phyloP scores from a whole-genome alignment of 2,797 vertebrate genomes.

The Gambusia yucatana region DNA sequence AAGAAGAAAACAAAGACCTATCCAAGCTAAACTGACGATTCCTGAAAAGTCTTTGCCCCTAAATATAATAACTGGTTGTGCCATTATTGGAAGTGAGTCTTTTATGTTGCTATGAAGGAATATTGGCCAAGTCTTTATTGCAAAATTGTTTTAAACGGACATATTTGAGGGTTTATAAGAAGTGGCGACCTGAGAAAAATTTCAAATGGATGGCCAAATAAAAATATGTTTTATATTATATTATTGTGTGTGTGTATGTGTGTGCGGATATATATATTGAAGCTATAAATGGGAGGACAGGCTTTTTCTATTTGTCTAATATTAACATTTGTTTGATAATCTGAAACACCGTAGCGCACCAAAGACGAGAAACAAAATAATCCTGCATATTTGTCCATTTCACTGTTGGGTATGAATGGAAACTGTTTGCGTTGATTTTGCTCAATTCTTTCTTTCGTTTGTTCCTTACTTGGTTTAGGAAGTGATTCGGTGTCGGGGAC shows the following conservation, averaged over 20 bases:
- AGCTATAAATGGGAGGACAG: too few relatives aligned
- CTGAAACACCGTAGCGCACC: too few relatives aligned
- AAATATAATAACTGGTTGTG: background rate
- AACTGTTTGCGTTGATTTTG: background rate
- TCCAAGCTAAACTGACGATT: background rate
- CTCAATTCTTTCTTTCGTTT: background rate
- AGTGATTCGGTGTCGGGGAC: conserved; percentile 82
- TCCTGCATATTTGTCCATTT: too few relatives aligned
- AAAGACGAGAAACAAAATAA: background rate
- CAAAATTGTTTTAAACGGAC: background rate
- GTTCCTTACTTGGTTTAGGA: conserved; percentile 67
- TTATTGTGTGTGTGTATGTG: too few relatives aligned
- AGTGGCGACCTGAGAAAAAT: background rate
- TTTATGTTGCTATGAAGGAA: background rate
- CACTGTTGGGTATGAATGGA: background rate
- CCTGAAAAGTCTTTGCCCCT: background rate
- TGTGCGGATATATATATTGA: too few relatives aligned
- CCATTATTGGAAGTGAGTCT: background rate
- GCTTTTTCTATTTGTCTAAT: background rate
- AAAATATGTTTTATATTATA: too few relatives aligned
- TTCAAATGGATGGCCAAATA: too few relatives aligned
- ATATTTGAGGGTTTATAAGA: background rate
- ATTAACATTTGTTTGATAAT: background rate
- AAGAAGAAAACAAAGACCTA: background rate
- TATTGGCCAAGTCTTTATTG: background rate